phyloP scores from a whole-genome alignment of 2,888 invertebrate genomes.

The Pecten maximus region DNA sequence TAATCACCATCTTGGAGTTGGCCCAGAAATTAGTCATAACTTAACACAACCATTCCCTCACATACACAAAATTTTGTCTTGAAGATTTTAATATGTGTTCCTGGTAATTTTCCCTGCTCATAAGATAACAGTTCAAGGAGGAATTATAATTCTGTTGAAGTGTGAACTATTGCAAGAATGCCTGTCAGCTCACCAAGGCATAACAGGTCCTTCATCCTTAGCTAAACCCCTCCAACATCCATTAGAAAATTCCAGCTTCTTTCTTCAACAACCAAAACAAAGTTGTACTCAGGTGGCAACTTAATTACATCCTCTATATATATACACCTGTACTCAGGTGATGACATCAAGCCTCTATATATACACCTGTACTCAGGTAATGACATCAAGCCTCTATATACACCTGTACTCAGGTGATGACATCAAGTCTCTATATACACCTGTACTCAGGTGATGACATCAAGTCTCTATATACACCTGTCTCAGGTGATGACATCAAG shows the following conservation, averaged over 20 bases:
- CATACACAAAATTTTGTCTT: neutral
- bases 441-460: neutral
- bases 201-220: neutral
- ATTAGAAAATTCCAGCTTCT: too few species aligned
- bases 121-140: too few species aligned
- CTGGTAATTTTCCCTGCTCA: too few species aligned
- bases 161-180: neutral
- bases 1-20: neutral
- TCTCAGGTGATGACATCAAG: neutral
- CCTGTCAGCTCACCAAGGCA: neutral
- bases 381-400: neutral
- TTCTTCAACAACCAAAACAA: too few species aligned
- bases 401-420: neutral
- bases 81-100: too few species aligned
- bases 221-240: too few species aligned
- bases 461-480: neutral
- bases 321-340: neutral
- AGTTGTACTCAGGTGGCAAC: too few species aligned
- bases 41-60: neutral
- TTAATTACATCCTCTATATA: too few species aligned
- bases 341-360: neutral
- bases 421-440: neutral
- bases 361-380: neutral
- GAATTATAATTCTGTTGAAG: neutral
- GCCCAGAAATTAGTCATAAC: neutral